A percentile compares a stretch with the other conserved stretches of the same genome.
Evolutionary conservation across 1,140 invertebrate species (phyloP).

Genomic region (Diachasma alloeum): DNA sequence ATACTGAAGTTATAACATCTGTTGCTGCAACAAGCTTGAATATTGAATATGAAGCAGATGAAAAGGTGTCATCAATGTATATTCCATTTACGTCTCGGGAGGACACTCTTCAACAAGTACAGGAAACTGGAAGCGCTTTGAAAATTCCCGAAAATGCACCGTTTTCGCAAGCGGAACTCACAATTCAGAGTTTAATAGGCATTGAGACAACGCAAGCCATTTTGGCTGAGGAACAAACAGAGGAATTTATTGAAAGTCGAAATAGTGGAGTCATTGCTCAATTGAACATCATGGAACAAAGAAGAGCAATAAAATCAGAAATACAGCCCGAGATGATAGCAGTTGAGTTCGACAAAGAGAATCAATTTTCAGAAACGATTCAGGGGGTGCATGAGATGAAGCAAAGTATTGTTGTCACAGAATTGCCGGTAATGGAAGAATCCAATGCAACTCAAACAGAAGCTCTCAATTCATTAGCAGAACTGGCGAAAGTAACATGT

Average conservation of each 20-base stretch:
- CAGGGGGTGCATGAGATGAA: conserved; percentile 55
- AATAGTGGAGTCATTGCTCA: conserved; percentile 57
- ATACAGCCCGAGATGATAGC: conserved; percentile 49
- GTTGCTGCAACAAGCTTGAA: conserved; percentile 40
- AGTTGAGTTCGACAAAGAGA: conserved; percentile 50
- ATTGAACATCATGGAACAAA: conserved; percentile 52
- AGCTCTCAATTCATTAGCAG: conserved; percentile 49
- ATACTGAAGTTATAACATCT: conserved; percentile 42
- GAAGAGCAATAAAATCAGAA: conserved; percentile 58
- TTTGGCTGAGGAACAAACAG: conserved; percentile 51
- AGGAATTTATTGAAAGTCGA: conserved; percentile 54
- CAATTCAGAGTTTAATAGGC: conserved; percentile 46
- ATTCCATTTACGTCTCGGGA: conserved; percentile 52
- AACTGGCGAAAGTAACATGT: conserved; percentile 47
- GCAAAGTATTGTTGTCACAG: conserved; percentile 66
- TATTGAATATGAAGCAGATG: conserved; percentile 32
- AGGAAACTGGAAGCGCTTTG: conserved; percentile 52
- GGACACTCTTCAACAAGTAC: conserved; percentile 43
- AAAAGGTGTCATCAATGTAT: conserved; percentile 43
- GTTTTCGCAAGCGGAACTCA: conserved; percentile 43
- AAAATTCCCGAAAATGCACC: conserved; percentile 33
- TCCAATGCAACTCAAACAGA: conserved; percentile 61
- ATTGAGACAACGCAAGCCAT: conserved; percentile 53
- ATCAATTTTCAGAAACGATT: conserved; percentile 49
- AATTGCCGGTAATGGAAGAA: conserved; percentile 61